phyloP scores from a whole-genome alignment of 64 coral and sea anemone genomes.

The Dendronephthya gigantea region DNA sequence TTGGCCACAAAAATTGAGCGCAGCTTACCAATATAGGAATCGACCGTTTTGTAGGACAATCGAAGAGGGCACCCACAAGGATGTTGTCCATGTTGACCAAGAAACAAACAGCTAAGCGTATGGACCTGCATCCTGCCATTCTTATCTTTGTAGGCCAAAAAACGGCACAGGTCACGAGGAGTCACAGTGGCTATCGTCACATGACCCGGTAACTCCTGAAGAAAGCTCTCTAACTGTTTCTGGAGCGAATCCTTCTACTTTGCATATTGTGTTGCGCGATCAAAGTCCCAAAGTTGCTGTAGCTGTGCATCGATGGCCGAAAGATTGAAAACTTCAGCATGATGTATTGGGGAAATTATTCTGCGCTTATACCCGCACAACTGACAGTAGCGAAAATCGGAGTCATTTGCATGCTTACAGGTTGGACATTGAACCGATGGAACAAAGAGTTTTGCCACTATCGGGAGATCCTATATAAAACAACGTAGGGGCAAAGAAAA shows the following conservation, averaged over 20 bases:
- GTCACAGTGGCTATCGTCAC: neutral
- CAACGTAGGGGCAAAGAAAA: too few species aligned
- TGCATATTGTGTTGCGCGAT: neutral
- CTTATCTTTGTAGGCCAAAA: neutral
- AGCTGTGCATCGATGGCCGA: neutral
- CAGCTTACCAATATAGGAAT: neutral
- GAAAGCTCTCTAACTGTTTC: neutral
- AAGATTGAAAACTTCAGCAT: neutral
- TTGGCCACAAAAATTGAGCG: neutral
- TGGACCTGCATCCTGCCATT: neutral
- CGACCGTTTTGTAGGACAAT: neutral
- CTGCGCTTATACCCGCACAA: conserved; percentile 16
- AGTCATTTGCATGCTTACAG: conserved; percentile 31
- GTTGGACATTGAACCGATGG: conserved; percentile 20
- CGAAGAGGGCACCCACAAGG: neutral
- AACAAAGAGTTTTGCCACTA: conserved; percentile 32
- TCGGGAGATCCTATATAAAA: conserved; percentile 5
- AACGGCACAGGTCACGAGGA: neutral
- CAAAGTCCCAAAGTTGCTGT: neutral
- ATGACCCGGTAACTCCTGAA: neutral
- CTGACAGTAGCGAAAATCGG: conserved; percentile 44
- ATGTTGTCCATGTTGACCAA: neutral
- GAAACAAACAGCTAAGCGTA: neutral
- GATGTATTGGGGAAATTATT: neutral
- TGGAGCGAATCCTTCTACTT: neutral